phyloP scores from a whole-genome alignment of 1,140 invertebrate genomes.

The Pogonomyrmex californicus region DNA sequence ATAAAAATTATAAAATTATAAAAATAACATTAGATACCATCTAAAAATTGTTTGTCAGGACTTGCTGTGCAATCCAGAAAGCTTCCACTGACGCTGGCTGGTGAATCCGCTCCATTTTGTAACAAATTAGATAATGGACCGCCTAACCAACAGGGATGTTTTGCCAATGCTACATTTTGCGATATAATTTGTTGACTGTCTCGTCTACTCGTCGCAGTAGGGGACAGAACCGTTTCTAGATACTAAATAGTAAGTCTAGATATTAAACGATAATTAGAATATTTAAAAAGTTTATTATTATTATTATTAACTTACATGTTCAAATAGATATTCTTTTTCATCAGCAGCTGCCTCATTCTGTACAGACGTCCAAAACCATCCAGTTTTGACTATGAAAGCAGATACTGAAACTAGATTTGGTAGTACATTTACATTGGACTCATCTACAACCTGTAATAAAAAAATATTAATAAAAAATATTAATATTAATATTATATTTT shows the following conservation, averaged over 20 bases:
- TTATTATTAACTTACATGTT: constrained; percentile 88
- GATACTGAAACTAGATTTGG: constrained; percentile 89
- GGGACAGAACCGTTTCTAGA: constrained; percentile 88
- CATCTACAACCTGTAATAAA: constrained; percentile 91
- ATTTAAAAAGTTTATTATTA: constrained; percentile 54
- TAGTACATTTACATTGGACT: constrained; percentile 90
- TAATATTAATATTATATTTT: background rate
- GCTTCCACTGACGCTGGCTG: constrained; percentile 93
- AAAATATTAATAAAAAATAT: background rate
- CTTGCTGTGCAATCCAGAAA: constrained; percentile 95
- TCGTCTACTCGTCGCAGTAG: constrained; percentile 85
- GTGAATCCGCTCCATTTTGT: constrained; percentile 87
- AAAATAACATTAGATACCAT: constrained; percentile 83
- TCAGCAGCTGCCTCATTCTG: constrained; percentile 97
- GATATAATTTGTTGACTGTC: constrained; percentile 86
- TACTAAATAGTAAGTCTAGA: constrained; percentile 85
- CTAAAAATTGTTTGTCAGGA: constrained; percentile 90
- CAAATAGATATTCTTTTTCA: constrained; percentile 95
- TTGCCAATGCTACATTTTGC: constrained; percentile 84
- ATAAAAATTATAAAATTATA: background rate
- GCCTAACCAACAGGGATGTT: constrained; percentile 92
- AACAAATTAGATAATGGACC: constrained; percentile 88
- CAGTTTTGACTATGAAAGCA: constrained; percentile 93
- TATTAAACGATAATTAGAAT: constrained; percentile 31
- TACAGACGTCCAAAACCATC: constrained; percentile 99